A percentile compares a stretch with the other conserved stretches of the same genome.
Conservation (phyloP, 2,888 invertebrate species). For the Lasioglossum zephyrum region DNA sequence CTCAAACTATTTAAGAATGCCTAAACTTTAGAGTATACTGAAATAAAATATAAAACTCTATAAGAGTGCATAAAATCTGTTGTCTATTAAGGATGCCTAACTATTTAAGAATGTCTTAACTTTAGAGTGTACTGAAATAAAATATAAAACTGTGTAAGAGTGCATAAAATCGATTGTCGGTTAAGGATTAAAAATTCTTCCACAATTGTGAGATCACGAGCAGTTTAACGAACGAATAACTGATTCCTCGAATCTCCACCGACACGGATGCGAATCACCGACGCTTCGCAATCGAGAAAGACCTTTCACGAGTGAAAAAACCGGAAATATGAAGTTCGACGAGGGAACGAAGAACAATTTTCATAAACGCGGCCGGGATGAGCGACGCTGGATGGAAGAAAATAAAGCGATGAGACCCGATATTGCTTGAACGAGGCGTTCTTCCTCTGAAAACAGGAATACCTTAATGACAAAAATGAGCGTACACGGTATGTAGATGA, state of each 20-base stretch:
- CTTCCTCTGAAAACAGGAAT: constrained; percentile 51
- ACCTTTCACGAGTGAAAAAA: not conserved
- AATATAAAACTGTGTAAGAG: not conserved
- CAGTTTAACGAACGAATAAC: not conserved
- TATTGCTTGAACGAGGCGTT: constrained; percentile 40
- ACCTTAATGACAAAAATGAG: constrained; percentile 41
- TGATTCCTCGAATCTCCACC: not conserved
- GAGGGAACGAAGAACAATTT: constrained; percentile 19
- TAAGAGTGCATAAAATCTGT: not conserved
- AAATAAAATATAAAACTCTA: not conserved
- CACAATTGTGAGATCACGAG: not conserved
- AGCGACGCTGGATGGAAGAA: constrained; percentile 13
- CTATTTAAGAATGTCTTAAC: not conserved
- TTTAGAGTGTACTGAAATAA: not conserved
- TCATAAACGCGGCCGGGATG: not conserved
- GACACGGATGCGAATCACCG: not conserved
- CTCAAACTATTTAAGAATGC: not conserved
- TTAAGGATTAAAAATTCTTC: not conserved
- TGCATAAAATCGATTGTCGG: not conserved
- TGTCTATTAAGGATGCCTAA: not conserved
- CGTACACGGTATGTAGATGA: constrained; percentile 11
- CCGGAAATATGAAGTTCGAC: constrained; percentile 18
- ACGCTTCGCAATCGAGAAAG: not conserved
- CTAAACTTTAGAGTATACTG: not conserved
- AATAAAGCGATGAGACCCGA: not conserved